These are phyloP conservation scores for Lepus europaeus DNA, from an alignment of 2,113 vertebrate species.

Conservation along the genomic window DNA sequence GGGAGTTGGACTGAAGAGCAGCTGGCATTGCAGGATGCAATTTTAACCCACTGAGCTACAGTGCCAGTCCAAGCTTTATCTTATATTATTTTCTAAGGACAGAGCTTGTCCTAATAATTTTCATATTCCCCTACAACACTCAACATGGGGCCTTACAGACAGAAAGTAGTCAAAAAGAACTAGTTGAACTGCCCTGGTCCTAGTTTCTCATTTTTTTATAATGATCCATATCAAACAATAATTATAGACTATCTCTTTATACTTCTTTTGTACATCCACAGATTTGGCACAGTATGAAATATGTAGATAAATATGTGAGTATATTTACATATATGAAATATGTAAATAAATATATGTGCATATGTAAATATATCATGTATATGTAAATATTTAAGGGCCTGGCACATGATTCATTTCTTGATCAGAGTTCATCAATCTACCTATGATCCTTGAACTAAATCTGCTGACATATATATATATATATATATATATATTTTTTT, in stretches of 20 bases:
- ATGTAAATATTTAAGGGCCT: neutral
- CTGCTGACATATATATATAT: too few relatives aligned
- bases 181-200: neutral
- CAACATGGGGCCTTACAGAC: neutral
- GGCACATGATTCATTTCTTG: neutral
- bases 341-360: too few relatives aligned
- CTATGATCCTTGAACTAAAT: neutral
- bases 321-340: too few relatives aligned
- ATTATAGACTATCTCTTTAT: neutral
- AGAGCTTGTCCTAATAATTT: neutral
- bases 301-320: neutral
- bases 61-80: neutral
- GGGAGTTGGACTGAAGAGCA: too few relatives aligned
- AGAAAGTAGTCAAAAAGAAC: neutral
- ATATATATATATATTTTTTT: too few relatives aligned
- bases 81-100: neutral
- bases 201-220: neutral
- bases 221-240: neutral
- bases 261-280: neutral
- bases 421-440: neutral
- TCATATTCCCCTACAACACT: neutral
- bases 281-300: conserved; percentile 30
- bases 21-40: too few relatives aligned
- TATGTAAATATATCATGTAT: neutral
- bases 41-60: too few relatives aligned